Percentiles rank a stretch among this genome's conserved stretches.
phyloP scores from a whole-genome alignment of 2,797 vertebrate species.

The Tragelaphus eurycerus region DNA sequence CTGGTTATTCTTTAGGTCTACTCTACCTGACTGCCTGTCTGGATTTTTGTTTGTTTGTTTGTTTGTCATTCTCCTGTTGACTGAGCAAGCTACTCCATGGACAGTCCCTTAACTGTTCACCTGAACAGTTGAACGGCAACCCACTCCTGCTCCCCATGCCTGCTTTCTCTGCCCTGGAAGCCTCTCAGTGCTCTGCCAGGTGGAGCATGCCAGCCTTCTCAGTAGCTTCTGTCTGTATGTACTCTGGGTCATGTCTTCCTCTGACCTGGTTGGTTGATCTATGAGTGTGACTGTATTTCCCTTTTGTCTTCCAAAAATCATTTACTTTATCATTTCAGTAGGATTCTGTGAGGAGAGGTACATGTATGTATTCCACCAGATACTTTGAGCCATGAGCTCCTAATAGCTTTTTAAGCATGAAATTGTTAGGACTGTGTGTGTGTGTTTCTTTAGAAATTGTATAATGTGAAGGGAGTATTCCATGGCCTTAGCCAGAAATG shows the following conservation, averaged over 20 bases:
- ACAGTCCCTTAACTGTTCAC: background rate
- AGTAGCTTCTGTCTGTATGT: background rate
- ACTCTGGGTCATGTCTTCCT: constrained; percentile 10
- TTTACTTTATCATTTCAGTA: background rate
- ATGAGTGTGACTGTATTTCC: background rate
- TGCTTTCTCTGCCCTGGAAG: background rate
- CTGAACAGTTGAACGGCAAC: background rate
- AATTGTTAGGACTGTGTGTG: background rate
- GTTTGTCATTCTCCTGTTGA: background rate
- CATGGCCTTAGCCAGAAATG: background rate
- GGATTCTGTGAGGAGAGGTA: background rate
- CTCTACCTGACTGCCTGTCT: background rate
- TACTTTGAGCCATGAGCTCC: background rate
- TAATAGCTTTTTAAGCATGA: background rate
- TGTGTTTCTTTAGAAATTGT: background rate
- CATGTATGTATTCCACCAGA: background rate
- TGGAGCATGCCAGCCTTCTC: background rate
- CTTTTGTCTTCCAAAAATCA: background rate
- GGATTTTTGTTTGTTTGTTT: constrained; percentile 30
- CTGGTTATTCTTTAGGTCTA: background rate
- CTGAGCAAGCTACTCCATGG: background rate
- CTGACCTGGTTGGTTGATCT: background rate
- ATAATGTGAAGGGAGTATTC: background rate
- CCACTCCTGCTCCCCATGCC: background rate
- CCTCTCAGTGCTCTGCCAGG: background rate